phyloP scores from a whole-genome alignment of 2,113 vertebrate species.

The Ailurus styani region DNA sequence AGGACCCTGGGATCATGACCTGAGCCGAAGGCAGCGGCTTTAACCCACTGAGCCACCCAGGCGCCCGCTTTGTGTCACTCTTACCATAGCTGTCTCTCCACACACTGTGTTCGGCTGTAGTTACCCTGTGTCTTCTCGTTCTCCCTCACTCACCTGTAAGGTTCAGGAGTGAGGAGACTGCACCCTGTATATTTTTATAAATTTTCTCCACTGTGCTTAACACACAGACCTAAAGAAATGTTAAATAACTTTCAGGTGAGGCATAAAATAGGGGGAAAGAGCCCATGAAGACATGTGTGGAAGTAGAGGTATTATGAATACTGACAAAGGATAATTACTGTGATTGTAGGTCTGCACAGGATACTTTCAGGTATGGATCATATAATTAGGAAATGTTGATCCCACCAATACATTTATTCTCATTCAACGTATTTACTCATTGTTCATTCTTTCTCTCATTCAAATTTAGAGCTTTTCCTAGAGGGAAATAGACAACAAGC shows the following conservation, averaged over 20 bases:
- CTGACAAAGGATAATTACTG: not conserved
- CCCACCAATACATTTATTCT: not conserved
- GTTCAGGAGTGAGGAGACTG: not conserved
- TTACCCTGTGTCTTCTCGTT: not conserved
- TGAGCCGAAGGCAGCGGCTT: too few relatives aligned
- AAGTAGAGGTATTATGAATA: not conserved
- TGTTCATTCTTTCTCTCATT: not conserved
- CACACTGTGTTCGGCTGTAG: not conserved
- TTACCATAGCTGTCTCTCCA: not conserved
- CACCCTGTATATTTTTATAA: not conserved
- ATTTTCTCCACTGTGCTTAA: not conserved
- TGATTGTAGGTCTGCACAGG: not conserved
- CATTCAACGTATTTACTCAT: not conserved
- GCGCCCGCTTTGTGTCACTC: not conserved
- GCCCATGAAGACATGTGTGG: not conserved
- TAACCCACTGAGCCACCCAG: too few relatives aligned
- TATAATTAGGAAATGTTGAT: not conserved
- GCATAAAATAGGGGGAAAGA: not conserved
- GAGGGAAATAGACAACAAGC: not conserved
- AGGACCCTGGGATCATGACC: too few relatives aligned
- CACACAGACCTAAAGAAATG: not conserved
- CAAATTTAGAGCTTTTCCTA: not conserved
- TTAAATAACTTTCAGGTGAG: not conserved
- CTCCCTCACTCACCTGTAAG: not conserved
- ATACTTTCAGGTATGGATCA: not conserved